Conservation (phyloP, 1,140 invertebrate genomes). For the Monomorium pharaonis region DNA sequence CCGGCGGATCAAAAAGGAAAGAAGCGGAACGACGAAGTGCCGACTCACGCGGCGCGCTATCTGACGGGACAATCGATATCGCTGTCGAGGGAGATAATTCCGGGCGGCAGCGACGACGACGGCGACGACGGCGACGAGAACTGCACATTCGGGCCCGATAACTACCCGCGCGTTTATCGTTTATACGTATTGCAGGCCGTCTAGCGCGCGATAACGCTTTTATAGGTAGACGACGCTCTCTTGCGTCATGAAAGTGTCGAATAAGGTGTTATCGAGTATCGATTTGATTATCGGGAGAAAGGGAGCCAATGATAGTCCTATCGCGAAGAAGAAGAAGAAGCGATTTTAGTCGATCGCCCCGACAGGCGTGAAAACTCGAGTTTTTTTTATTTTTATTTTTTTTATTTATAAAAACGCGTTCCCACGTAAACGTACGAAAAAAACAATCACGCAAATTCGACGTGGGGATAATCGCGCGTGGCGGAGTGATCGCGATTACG, state of each 20-base stretch:
- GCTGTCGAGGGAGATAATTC: slow-evolving; percentile 72
- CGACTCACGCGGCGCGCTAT: slow-evolving; percentile 69
- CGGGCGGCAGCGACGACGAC: slow-evolving; percentile 48
- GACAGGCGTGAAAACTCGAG: slow-evolving; percentile 11
- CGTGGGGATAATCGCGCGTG: slow-evolving; percentile 13
- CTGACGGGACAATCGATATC: slow-evolving; percentile 72
- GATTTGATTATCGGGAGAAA: slow-evolving; percentile 22
- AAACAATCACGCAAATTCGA: slow-evolving; percentile 29
- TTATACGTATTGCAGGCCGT: slow-evolving; percentile 57
- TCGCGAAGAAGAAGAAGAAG: background rate
- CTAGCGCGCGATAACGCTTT: slow-evolving; percentile 63
- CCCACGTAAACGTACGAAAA: background rate
- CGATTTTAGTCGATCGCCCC: background rate
- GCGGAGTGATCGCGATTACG: slow-evolving; percentile 46
- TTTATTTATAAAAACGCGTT: no score
- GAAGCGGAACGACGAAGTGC: slow-evolving; percentile 71
- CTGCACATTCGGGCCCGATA: slow-evolving; percentile 62
- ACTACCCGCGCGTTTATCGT: slow-evolving; percentile 67
- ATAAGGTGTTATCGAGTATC: slow-evolving; percentile 34
- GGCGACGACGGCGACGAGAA: slow-evolving; percentile 42
- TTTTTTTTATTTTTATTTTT: no score
- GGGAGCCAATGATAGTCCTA: background rate
- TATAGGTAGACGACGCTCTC: background rate
- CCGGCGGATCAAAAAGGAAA: slow-evolving; percentile 65
- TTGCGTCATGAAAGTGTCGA: background rate